A percentile compares a stretch with the other conserved stretches of the same genome.
Conservation (phyloP, 2,797 vertebrate genomes). For the Serranus cabrilla region DNA sequence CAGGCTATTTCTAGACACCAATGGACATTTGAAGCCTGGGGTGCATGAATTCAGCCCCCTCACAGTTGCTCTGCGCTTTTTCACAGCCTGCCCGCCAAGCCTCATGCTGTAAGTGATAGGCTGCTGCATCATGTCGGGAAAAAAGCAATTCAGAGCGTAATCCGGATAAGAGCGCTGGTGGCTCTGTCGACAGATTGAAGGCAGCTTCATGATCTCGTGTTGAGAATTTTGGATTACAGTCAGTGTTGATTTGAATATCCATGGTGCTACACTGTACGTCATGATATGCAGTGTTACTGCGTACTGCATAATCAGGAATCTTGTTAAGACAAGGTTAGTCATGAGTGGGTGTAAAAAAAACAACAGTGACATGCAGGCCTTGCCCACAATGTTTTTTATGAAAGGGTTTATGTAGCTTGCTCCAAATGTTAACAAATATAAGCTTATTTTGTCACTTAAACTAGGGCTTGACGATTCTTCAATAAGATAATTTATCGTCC, state of each 20-base stretch:
- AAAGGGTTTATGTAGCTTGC: slow-evolving; percentile 22
- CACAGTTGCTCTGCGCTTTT: slow-evolving; percentile 42
- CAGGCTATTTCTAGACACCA: slow-evolving; percentile 79
- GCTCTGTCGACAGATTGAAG: slow-evolving; percentile 45
- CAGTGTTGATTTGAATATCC: slow-evolving; percentile 38
- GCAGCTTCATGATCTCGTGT: slow-evolving; percentile 43
- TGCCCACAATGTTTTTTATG: background rate
- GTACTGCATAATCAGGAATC: slow-evolving; percentile 45
- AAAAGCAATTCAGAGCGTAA: slow-evolving; percentile 34
- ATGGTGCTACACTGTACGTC: background rate
- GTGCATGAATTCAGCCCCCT: slow-evolving; percentile 60
- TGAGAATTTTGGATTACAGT: slow-evolving; percentile 38
- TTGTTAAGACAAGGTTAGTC: slow-evolving; percentile 49
- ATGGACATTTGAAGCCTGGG: slow-evolving; percentile 68
- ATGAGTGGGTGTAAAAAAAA: slow-evolving; percentile 50
- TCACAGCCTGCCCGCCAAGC: background rate
- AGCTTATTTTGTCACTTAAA: background rate
- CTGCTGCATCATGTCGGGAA: slow-evolving; percentile 37
- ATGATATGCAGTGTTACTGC: slow-evolving; percentile 20
- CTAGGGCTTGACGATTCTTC: too few relatives aligned
- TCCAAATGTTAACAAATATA: background rate
- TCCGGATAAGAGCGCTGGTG: slow-evolving; percentile 49
- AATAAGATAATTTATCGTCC: too few relatives aligned
- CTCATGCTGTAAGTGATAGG: slow-evolving; percentile 41
- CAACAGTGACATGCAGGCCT: slow-evolving; percentile 28